A percentile compares a stretch with the other conserved stretches of the same genome.
phyloP scores from a whole-genome alignment of 1,140 invertebrate genomes.

The Zeugodacus cucurbitae region DNA sequence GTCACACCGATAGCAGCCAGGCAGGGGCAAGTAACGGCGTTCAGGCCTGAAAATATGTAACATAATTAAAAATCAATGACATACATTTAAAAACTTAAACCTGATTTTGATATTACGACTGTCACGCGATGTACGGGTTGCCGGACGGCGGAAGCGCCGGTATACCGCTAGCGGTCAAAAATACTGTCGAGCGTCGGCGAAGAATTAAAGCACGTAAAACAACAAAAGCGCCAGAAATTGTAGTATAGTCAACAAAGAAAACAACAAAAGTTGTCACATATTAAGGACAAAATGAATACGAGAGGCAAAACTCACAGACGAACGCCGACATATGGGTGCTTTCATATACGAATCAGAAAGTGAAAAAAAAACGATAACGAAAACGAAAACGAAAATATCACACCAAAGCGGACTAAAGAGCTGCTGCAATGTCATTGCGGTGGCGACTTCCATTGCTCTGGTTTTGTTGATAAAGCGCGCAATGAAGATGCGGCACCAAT shows the following conservation, averaged over 20 bases:
- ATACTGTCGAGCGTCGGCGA: background rate
- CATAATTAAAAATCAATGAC: slow-evolving; percentile 65
- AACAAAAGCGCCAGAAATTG: background rate
- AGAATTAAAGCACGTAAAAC: background rate
- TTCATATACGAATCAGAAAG: background rate
- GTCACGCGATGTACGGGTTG: background rate
- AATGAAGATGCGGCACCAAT: background rate
- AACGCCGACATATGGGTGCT: background rate
- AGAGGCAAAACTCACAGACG: background rate
- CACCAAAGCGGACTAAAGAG: background rate
- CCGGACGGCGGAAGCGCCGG: too few species aligned
- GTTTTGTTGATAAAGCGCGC: background rate
- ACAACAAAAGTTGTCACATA: slow-evolving; percentile 10
- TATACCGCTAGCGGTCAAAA: background rate
- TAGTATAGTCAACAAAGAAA: background rate
- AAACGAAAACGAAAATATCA: background rate
- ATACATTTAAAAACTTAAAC: slow-evolving; percentile 50
- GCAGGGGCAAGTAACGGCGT: background rate
- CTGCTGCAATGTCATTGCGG: slow-evolving; percentile 29
- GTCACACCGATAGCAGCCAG: background rate
- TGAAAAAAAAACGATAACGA: background rate
- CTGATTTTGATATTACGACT: slow-evolving; percentile 38
- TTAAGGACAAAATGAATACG: background rate
- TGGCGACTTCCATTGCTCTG: background rate
- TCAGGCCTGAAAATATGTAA: slow-evolving; percentile 21